These are phyloP conservation scores for Epinephelus coioides DNA, from an alignment of 2,797 vertebrate species.

Conservation along the genomic window DNA sequence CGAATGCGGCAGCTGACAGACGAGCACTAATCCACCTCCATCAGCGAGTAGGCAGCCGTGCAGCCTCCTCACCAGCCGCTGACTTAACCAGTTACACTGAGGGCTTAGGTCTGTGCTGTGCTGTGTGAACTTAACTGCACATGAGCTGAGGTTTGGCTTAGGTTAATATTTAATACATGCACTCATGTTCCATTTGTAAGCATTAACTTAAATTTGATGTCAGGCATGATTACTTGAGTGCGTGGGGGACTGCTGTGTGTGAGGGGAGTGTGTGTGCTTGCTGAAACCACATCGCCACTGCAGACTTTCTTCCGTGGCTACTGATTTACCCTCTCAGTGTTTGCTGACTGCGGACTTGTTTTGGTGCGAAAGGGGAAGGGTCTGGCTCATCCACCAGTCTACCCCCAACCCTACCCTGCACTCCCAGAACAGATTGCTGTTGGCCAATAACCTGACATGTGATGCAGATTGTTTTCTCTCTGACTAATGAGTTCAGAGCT, in stretches of 20 bases:
- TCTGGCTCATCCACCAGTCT: constrained; percentile 25
- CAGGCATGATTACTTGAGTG: constrained; percentile 43
- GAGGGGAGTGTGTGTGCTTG: constrained; percentile 5
- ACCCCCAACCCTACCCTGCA: neutral
- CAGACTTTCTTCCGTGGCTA: constrained; percentile 24
- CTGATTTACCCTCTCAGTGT: constrained; percentile 46
- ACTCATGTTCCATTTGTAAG: constrained; percentile 67
- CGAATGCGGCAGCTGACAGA: constrained; percentile 42
- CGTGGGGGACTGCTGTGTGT: constrained; percentile 9
- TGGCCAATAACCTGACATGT: constrained; percentile 66
- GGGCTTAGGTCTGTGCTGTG: neutral
- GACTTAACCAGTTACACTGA: constrained; percentile 5
- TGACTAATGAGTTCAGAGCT: constrained; percentile 76
- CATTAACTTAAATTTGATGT: constrained; percentile 60
- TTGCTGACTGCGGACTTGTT: constrained; percentile 48
- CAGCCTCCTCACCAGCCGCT: constrained; percentile 27
- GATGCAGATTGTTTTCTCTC: constrained; percentile 76
- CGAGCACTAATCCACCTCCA: constrained; percentile 47
- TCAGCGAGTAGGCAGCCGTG: constrained; percentile 19
- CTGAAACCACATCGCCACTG: constrained; percentile 16
- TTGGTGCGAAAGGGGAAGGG: constrained; percentile 45
- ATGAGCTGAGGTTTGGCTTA: constrained; percentile 37
- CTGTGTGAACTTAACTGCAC: constrained; percentile 29
- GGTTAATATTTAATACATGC: constrained; percentile 69
- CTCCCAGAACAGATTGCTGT: constrained; percentile 51